These are phyloP conservation scores for Microtus obscurus DNA, from an alignment of 2,797 vertebrate genomes.

Conservation along the genomic window DNA sequence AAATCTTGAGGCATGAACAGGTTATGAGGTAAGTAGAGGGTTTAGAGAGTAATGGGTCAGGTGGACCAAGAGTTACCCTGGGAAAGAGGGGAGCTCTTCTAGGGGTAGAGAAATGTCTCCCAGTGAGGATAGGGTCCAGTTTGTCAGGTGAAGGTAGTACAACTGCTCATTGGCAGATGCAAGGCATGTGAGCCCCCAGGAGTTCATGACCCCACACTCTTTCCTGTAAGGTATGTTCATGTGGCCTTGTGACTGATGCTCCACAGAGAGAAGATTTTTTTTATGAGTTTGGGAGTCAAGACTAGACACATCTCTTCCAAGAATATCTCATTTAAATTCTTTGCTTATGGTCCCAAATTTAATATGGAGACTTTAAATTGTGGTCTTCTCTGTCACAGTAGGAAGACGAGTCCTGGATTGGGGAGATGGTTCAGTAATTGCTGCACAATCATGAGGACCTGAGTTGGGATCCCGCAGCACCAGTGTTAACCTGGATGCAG, in stretches of 20 bases:
- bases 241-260: too few relatives aligned
- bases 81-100: too few relatives aligned
- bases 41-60: too few relatives aligned
- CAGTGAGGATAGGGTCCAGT: too few relatives aligned
- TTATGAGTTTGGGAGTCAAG: not conserved
- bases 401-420: not conserved
- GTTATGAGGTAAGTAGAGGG: too few relatives aligned
- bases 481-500: not conserved
- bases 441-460: not conserved
- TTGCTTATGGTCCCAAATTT: not conserved
- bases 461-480: not conserved
- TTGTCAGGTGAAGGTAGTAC: too few relatives aligned
- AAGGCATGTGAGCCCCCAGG: too few relatives aligned
- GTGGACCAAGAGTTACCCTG: too few relatives aligned
- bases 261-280: not conserved
- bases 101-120: too few relatives aligned
- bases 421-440: not conserved
- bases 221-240: not conserved
- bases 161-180: too few relatives aligned
- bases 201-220: too few relatives aligned
- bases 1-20: too few relatives aligned
- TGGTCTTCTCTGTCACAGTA: not conserved
- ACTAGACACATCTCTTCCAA: not conserved
- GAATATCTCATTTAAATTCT: slow-evolving; percentile 3
- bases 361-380: not conserved